These are phyloP conservation scores for Petrocephalus zakoni DNA, from an alignment of 2,113 vertebrate genomes.

Conservation along the genomic window DNA sequence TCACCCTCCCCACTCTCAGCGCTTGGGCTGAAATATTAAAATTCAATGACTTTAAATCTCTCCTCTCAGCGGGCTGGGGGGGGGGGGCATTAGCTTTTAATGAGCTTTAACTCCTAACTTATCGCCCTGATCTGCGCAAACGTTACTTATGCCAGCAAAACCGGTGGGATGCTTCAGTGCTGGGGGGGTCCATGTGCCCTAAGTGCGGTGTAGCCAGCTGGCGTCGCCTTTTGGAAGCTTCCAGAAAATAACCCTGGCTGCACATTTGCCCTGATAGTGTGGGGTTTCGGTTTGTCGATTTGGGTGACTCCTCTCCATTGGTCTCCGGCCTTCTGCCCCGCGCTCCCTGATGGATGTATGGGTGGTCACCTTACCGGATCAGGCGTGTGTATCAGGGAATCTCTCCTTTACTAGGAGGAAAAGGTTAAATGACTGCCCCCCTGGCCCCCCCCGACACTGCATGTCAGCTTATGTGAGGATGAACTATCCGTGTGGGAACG, in stretches of 20 bases:
- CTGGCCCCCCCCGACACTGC: background rate
- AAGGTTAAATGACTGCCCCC: background rate
- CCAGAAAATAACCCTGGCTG: background rate
- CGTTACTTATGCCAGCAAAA: conserved; percentile 71
- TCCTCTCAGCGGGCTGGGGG: conserved; percentile 65
- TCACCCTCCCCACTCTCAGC: conserved; percentile 75
- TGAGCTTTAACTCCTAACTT: conserved; percentile 82
- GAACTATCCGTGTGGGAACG: background rate
- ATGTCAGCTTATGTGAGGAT: background rate
- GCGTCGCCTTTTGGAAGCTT: background rate
- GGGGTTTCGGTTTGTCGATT: too few relatives aligned
- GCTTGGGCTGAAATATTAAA: conserved; percentile 84
- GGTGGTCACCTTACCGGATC: background rate
- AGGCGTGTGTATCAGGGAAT: background rate
- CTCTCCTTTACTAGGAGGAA: background rate
- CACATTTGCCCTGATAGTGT: background rate
- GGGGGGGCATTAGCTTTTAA: conserved; percentile 77
- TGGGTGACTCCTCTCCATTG: background rate
- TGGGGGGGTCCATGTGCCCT: conserved; percentile 61
- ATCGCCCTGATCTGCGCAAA: conserved; percentile 76
- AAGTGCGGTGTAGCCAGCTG: background rate
- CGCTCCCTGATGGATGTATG: background rate
- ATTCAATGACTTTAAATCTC: conserved; percentile 82
- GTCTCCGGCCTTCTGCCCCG: background rate
- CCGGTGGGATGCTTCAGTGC: conserved; percentile 22